Conservation (phyloP, 2,797 vertebrate genomes). For the Alfaro cultratus region DNA sequence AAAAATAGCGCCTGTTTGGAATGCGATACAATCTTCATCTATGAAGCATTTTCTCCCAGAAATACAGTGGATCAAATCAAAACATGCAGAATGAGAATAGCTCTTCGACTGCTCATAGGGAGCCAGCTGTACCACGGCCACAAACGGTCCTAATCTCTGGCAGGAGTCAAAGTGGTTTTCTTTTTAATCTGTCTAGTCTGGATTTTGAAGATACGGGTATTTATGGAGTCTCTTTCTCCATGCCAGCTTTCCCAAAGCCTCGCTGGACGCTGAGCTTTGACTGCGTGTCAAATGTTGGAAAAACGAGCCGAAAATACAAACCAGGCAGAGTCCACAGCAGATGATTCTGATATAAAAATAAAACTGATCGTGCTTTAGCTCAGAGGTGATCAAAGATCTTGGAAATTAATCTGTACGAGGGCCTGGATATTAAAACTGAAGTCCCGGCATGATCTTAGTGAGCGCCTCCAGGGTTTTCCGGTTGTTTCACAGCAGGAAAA, state of each 20-base stretch:
- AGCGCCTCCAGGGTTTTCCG: constrained; percentile 37
- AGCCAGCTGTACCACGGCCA: constrained; percentile 43
- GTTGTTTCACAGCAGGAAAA: constrained; percentile 41
- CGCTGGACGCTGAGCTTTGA: constrained; percentile 3
- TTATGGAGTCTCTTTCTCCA: constrained; percentile 35
- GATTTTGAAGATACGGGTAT: constrained; percentile 49
- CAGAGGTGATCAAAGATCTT: constrained; percentile 7
- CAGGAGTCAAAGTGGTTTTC: constrained; percentile 20
- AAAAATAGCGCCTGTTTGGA: background rate
- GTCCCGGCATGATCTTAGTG: constrained; percentile 2
- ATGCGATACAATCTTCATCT: background rate
- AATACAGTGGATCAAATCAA: constrained; percentile 23
- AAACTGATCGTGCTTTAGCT: background rate
- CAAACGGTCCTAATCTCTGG: constrained; percentile 41
- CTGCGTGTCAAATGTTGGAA: constrained; percentile 9
- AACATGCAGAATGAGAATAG: constrained; percentile 18
- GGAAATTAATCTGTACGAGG: background rate
- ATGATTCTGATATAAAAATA: background rate
- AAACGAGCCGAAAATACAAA: background rate
- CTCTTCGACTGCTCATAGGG: constrained; percentile 42
- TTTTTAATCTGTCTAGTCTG: constrained; percentile 42
- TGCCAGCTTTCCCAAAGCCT: constrained; percentile 29
- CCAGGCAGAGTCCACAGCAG: background rate
- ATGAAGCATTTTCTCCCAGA: constrained; percentile 18
- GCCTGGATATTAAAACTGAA: constrained; percentile 22